These are phyloP conservation scores for Pao palembangensis DNA, from an alignment of 2,113 vertebrate species.

Conservation along the genomic window DNA sequence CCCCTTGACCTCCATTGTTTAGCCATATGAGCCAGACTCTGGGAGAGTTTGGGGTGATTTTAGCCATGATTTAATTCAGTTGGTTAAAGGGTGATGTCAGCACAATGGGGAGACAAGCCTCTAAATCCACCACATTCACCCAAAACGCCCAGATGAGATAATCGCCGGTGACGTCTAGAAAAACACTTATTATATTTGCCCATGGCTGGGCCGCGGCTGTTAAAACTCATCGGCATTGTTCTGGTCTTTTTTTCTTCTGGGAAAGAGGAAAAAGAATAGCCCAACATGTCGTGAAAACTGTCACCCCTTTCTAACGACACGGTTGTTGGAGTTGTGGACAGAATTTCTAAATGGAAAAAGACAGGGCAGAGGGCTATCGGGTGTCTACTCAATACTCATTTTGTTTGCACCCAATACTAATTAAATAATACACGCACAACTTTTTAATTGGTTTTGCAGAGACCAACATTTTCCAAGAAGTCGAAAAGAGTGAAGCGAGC, in stretches of 20 bases:
- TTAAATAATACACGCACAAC: conserved; percentile 67
- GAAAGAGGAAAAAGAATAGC: conserved; percentile 65
- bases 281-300: conserved; percentile 70
- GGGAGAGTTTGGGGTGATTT: conserved; percentile 78
- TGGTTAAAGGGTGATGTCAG: conserved; percentile 81
- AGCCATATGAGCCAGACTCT: conserved; percentile 69
- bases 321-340: conserved; percentile 30
- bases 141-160: conserved; percentile 85
- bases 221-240: conserved; percentile 89
- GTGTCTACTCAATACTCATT: conserved; percentile 68
- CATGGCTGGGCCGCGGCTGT: conserved; percentile 89
- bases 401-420: conserved; percentile 71
- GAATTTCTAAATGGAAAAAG: conserved; percentile 55
- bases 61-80: conserved; percentile 80
- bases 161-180: conserved; percentile 85
- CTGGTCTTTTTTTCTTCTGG: conserved; percentile 63
- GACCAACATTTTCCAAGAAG: conserved; percentile 46
- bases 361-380: conserved; percentile 44
- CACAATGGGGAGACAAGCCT: conserved; percentile 85
- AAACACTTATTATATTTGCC: conserved; percentile 94
- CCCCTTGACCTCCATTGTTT: conserved; percentile 76
- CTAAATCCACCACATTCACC: conserved; percentile 90
- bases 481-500: conserved; percentile 3
- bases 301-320: conserved; percentile 24
- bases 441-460: conserved; percentile 62